A percentile compares a stretch with the other conserved stretches of the same genome.
Conservation (phyloP, 30 jellyfish, hydroid and myxozoan genomes). For the Haliclystus octoradiatus region DNA sequence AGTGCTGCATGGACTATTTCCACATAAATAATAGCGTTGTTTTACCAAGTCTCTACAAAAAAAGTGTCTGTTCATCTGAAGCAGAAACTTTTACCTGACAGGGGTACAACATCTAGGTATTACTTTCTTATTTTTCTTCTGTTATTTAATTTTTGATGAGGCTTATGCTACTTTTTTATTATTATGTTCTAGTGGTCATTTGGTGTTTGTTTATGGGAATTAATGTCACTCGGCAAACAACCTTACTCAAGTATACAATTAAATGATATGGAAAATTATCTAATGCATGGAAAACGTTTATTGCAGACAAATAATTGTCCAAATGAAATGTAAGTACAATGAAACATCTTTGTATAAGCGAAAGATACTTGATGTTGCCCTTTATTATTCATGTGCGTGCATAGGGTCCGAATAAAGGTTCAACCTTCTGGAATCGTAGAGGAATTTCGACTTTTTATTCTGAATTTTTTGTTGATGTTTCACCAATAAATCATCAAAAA, state of each 20-base stretch:
- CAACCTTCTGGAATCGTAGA: no score
- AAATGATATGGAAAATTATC: constrained; percentile 45
- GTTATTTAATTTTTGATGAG: no score
- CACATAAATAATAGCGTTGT: no score
- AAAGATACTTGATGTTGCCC: neutral
- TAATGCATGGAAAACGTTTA: constrained; percentile 48
- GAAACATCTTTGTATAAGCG: neutral
- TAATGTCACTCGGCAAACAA: constrained; percentile 82
- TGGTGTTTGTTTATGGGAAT: constrained; percentile 82
- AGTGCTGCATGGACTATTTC: no score
- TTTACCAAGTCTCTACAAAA: no score
- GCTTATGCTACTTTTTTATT: neutral
- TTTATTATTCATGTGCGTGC: neutral
- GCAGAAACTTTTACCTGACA: no score
- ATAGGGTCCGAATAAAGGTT: neutral
- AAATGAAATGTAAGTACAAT: constrained; percentile 60
- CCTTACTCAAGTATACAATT: constrained; percentile 70
- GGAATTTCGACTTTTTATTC: no score
- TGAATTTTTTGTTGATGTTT: no score
- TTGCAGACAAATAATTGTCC: constrained; percentile 77
- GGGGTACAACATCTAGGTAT: no score
- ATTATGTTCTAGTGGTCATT: constrained; percentile 67
- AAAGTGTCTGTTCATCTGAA: no score
- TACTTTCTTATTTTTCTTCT: no score
- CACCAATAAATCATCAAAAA: no score